Evolutionary conservation across 1,140 invertebrate species (phyloP), one percentile per base, ranked within the genome.

Genomic region (Phymorhynchus buccinoides): DNA sequence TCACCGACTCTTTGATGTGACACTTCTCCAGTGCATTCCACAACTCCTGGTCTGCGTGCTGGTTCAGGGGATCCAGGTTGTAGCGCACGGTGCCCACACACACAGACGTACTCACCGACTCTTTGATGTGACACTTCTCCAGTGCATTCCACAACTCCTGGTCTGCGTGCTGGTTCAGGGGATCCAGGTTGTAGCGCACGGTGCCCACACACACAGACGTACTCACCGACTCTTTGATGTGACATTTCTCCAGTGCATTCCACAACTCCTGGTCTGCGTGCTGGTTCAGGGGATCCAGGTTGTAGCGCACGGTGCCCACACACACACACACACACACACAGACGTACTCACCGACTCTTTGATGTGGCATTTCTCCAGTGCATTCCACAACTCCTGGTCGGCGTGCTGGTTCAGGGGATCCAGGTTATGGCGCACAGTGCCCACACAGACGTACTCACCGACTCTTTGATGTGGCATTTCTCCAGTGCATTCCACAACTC

Each of bases 31-130:
- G 89, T 9, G 94, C 95, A 42, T 91, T 90, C 96, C 96, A 96
- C 42, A 96, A 56, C 27, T 95, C 93, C 22, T 87, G 88, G 90
- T 96, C 96, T 3, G 87, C 88, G 85, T 94, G 94, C 30, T 92
- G 84, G 22, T 94, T 88, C 86, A 94, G 95, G 12, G 96, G 96
- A 92, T 96, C 96, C 27, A 96, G 90, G 90, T 96, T 96, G 79
- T 91, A 92, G 75, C 94, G 90, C 3, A 94, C 79, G 80, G 94
- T 92, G 52, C 93, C 94, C 22, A 91, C 90, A n/a, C n/a, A n/a
- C n/a, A n/a, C n/a, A n/a, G n/a, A n/a, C n/a, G n/a, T n/a, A n/a
- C 89, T 92, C 82, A 95, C 93, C 85, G 92, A 93, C n/a, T 94
- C 93, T 89, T 94, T 95, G 77, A 96, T 92, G 87, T 95, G 93